phyloP scores from a whole-genome alignment of 2,888 invertebrate genomes.

The Tanaodytes sp. region DNA sequence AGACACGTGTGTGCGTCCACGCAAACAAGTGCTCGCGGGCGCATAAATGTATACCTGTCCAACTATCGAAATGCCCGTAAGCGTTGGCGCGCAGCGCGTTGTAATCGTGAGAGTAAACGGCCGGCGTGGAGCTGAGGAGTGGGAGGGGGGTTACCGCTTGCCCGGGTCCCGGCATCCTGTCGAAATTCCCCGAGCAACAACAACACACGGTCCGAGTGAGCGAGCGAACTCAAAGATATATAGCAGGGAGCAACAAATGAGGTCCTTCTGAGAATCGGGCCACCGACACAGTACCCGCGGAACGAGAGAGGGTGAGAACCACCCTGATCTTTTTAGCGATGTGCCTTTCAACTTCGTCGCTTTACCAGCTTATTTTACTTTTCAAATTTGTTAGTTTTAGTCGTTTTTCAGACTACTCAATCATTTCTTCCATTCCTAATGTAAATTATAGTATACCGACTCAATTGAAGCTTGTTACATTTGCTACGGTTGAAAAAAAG shows the following conservation, averaged over 20 bases:
- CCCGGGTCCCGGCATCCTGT: conserved; percentile 45
- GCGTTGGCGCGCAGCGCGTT: conserved; percentile 53
- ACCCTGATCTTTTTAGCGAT: conserved; percentile 65
- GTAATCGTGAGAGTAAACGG: conserved; percentile 53
- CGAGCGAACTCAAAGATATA: conserved; percentile 68
- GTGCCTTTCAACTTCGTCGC: conserved; percentile 54
- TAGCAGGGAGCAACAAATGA: conserved; percentile 72
- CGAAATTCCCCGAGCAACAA: conserved; percentile 54
- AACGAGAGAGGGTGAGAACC: conserved; percentile 69
- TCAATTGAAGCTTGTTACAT: no score
- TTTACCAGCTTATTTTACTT: no score
- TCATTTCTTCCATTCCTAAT: no score
- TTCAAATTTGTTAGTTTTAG: no score
- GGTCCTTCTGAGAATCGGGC: conserved; percentile 73
- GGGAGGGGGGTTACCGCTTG: conserved; percentile 7
- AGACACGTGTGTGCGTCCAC: not conserved
- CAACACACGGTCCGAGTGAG: conserved; percentile 45
- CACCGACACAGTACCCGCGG: conserved; percentile 70
- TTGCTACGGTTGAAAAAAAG: no score
- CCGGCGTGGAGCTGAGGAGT: conserved; percentile 13
- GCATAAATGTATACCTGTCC: conserved; percentile 41
- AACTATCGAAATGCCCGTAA: conserved; percentile 51
- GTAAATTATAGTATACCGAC: no score
- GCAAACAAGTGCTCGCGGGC: conserved; percentile 5
- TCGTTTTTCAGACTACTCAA: no score